Evolutionary conservation across 2,888 invertebrate species (phyloP).

Genomic region (Julus scanicus): DNA sequence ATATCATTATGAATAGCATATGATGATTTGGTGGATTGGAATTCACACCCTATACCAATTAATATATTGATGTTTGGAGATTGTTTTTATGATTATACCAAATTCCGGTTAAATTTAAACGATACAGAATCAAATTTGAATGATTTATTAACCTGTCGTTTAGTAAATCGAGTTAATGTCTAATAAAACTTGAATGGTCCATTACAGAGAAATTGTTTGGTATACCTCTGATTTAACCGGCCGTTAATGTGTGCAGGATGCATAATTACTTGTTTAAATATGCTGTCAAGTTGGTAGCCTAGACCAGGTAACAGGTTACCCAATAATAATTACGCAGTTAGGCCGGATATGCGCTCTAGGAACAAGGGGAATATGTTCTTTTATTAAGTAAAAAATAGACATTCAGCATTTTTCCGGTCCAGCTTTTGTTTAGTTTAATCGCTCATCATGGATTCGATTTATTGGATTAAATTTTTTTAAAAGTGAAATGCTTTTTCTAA

Average conservation of each 20-base stretch:
- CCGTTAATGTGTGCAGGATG: neutral
- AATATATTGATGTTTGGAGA: neutral
- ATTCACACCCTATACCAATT: neutral
- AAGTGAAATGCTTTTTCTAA: neutral
- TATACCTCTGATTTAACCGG: neutral
- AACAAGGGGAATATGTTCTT: neutral
- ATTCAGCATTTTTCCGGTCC: neutral
- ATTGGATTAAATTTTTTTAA: conserved; percentile 29
- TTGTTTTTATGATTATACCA: neutral
- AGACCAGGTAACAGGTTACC: neutral
- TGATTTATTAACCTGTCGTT: neutral
- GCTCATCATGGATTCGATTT: neutral
- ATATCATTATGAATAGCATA: no score
- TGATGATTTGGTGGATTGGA: neutral
- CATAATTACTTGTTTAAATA: neutral
- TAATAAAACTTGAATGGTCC: neutral
- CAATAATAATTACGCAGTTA: neutral
- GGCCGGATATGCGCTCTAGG: conserved; percentile 18
- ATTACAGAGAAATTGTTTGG: neutral
- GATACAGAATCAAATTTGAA: neutral
- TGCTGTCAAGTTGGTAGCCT: neutral
- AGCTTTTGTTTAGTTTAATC: conserved; percentile 1
- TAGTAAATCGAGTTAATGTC: neutral
- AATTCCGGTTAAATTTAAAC: neutral
- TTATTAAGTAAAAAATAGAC: neutral